These are phyloP conservation scores for Spongilla lacustris DNA, from an alignment of 37 sponge, comb jelly and placozoan genomes.

Conservation along the genomic window DNA sequence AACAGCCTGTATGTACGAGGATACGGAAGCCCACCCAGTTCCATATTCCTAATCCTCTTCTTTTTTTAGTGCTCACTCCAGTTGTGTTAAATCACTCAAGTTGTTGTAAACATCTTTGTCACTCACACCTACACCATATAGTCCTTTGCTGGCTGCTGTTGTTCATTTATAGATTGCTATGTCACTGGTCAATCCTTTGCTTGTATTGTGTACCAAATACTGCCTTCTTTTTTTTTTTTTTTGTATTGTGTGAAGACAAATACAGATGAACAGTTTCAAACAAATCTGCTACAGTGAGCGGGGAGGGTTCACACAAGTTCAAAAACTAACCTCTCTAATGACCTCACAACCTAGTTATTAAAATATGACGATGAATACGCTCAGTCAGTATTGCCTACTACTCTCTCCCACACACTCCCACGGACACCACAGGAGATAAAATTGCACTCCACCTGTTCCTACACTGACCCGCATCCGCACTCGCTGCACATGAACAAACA, in stretches of 20 bases:
- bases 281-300: neutral
- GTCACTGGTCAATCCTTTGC: neutral
- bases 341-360: neutral
- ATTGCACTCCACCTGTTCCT: conserved; percentile 19
- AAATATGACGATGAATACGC: neutral
- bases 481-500: neutral
- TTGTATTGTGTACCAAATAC: too few relatives aligned
- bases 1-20: neutral
- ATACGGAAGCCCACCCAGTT: neutral
- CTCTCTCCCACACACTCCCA: conserved; percentile 41
- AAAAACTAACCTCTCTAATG: neutral
- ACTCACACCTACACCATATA: neutral
- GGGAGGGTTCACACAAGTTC: neutral
- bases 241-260: neutral
- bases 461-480: conserved; percentile 19
- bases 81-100: too few relatives aligned
- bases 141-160: neutral
- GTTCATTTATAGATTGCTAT: neutral
- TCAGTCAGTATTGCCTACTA: conserved; percentile 3
- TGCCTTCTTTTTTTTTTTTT: neutral
- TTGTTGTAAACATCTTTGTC: neutral
- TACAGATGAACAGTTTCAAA: neutral
- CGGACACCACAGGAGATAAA: conserved; percentile 25
- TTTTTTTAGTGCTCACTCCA: neutral
- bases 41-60: neutral